Evolutionary conservation across 2,113 vertebrate genomes (phyloP).

Genomic region (Halcyon senegalensis): DNA sequence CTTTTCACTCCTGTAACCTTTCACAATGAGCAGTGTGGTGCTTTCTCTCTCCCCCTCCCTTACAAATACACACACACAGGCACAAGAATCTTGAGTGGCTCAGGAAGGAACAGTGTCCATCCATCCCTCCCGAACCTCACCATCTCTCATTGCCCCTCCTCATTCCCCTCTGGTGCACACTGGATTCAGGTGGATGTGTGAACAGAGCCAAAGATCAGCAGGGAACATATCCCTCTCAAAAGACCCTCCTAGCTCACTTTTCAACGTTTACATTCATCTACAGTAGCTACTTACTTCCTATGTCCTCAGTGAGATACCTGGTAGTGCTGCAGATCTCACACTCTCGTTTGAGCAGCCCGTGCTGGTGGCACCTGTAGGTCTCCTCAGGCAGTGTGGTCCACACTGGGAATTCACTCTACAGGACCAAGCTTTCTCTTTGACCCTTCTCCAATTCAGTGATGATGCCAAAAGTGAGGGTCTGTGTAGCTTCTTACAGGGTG

Average conservation of each 20-base stretch:
- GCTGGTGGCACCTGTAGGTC: background rate
- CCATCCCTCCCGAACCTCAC: background rate
- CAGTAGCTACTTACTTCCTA: background rate
- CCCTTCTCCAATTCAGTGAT: background rate
- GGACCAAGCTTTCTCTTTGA: background rate
- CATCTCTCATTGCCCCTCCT: background rate
- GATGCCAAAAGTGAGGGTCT: background rate
- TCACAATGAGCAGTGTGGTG: background rate
- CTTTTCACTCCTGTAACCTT: background rate
- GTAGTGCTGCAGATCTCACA: background rate
- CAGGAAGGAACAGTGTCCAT: background rate
- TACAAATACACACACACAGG: background rate
- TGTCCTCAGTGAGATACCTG: background rate
- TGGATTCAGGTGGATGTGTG: background rate
- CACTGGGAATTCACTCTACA: background rate
- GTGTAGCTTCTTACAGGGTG: background rate
- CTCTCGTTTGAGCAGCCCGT: fast-evolving
- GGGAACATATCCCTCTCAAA: background rate
- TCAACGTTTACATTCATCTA: background rate
- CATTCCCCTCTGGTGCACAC: background rate
- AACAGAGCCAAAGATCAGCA: background rate
- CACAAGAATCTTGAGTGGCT: background rate
- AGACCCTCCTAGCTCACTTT: background rate
- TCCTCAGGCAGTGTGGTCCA: background rate
- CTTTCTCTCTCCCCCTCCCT: background rate